These are phyloP conservation scores for Australoheros facetus DNA, from an alignment of 2,797 vertebrate species.

Conservation along the genomic window DNA sequence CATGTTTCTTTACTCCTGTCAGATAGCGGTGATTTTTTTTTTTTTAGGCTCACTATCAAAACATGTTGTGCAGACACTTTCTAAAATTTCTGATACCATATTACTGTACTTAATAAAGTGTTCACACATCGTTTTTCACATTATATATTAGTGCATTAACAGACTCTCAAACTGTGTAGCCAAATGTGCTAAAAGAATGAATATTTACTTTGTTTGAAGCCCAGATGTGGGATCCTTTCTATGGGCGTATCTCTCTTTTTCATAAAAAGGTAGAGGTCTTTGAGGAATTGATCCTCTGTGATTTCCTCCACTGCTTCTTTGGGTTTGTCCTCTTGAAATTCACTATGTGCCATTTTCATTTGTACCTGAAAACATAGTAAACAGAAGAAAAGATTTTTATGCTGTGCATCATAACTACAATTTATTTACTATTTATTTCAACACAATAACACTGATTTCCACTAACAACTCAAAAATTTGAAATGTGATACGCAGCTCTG, in stretches of 20 bases:
- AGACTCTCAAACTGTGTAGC: not conserved
- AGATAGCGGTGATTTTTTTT: not conserved
- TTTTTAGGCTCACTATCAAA: not conserved
- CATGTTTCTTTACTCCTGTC: not conserved
- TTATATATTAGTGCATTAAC: not conserved
- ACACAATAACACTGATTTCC: not conserved
- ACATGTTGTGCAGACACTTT: not conserved
- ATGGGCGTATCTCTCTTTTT: slow-evolving; percentile 80
- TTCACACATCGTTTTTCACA: not conserved
- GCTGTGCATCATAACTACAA: not conserved
- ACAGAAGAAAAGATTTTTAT: not conserved
- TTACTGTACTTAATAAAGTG: not conserved
- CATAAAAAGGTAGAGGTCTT: slow-evolving; percentile 81
- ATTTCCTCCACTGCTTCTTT: slow-evolving; percentile 39
- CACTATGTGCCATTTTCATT: slow-evolving; percentile 49
- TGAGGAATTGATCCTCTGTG: slow-evolving; percentile 77
- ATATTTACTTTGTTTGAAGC: slow-evolving; percentile 82
- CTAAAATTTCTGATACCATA: not conserved
- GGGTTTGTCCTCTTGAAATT: slow-evolving; percentile 30
- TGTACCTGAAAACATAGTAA: slow-evolving; percentile 30
- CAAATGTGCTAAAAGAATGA: not conserved
- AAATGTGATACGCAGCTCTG: not conserved
- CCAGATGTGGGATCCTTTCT: slow-evolving; percentile 83
- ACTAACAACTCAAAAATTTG: not conserved
- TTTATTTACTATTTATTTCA: not conserved